phyloP scores from a whole-genome alignment of 2,113 vertebrate genomes.

The Camelus bactrianus region DNA sequence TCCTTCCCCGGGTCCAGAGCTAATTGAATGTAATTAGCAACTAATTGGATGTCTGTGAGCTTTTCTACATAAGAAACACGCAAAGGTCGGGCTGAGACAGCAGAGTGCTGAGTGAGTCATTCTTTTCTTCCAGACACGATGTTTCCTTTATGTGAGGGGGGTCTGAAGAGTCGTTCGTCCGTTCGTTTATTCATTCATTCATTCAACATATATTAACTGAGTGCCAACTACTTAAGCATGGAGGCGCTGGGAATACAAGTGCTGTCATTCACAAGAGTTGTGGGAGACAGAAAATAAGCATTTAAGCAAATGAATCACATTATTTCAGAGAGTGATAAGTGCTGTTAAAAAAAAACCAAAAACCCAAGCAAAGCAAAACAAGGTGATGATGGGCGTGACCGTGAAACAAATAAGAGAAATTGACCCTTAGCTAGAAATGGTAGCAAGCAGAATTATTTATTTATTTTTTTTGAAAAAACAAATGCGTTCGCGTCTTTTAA shows the following conservation, averaged over 20 bases:
- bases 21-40: slow-evolving; percentile 62
- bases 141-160: background rate
- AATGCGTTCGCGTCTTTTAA: no score
- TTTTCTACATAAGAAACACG: background rate
- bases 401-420: background rate
- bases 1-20: background rate
- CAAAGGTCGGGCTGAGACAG: background rate
- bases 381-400: no score
- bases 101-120: background rate
- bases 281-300: background rate
- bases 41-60: slow-evolving; percentile 54
- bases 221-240: background rate
- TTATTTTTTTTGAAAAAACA: no score
- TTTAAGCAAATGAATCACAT: background rate
- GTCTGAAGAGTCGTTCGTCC: background rate
- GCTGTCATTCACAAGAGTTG: background rate
- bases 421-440: background rate
- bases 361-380: background rate
- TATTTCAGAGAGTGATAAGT: background rate
- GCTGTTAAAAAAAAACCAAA: background rate
- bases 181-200: background rate
- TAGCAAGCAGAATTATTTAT: no score
- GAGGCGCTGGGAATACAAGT: background rate
- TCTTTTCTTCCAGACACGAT: background rate
- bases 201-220: background rate